phyloP scores from a whole-genome alignment of 2,888 invertebrate species.

The Philopedon plagiatum region DNA sequence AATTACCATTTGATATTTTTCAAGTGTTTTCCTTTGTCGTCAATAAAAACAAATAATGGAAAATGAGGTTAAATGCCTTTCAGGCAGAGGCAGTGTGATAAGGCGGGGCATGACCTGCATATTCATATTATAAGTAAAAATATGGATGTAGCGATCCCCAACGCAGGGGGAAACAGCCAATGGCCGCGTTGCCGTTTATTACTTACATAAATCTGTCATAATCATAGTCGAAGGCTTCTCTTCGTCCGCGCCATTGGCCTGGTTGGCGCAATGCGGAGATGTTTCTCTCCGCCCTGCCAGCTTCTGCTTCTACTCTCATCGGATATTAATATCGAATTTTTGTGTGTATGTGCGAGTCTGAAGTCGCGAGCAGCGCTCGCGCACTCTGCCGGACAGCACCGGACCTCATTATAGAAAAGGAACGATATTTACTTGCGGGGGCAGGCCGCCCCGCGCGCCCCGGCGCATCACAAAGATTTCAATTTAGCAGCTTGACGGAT shows the following conservation, averaged over 20 bases:
- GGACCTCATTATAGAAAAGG: conserved; percentile 66
- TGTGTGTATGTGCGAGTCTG: conserved; percentile 67
- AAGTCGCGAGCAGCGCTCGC: conserved; percentile 68
- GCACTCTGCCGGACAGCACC: conserved; percentile 62
- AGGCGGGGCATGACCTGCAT: conserved; percentile 45
- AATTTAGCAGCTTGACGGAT: conserved; percentile 66
- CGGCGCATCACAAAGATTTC: conserved; percentile 67
- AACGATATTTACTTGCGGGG: conserved; percentile 67
- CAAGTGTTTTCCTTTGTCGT: background rate
- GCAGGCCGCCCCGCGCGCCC: conserved; percentile 51
- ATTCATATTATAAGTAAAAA: conserved; percentile 45
- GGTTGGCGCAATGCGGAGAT: conserved; percentile 65
- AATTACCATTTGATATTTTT: background rate
- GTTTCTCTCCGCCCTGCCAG: conserved; percentile 64
- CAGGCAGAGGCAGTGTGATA: background rate
- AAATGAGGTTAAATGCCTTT: conserved; percentile 1
- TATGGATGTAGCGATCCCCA: conserved; percentile 37
- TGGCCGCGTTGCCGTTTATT: conserved; percentile 80
- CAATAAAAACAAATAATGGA: background rate
- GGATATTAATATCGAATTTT: conserved; percentile 88
- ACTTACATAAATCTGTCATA: conserved; percentile 83
- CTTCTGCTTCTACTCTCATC: conserved; percentile 69
- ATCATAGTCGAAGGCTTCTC: conserved; percentile 65
- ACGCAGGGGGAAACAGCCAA: conserved; percentile 70
- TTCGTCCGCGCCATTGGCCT: conserved; percentile 60